Percentiles rank a stretch among this genome's conserved stretches.
Conservation (phyloP, 2,888 invertebrate genomes). For the Apotomis betuletana region DNA sequence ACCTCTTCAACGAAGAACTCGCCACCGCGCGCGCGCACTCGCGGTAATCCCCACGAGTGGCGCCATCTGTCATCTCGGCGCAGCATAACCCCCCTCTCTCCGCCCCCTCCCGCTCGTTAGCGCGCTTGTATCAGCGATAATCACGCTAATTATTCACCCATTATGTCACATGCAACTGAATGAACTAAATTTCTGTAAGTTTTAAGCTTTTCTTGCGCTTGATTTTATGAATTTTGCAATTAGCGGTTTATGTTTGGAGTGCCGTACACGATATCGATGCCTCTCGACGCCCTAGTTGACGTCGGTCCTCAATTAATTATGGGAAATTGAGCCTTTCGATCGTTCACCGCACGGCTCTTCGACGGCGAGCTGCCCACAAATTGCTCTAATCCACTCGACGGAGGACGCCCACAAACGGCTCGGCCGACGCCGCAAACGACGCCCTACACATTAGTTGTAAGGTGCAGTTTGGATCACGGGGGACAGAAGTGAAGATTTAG, state of each 20-base stretch:
- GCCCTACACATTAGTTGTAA: not conserved
- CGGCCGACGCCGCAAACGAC: not conserved
- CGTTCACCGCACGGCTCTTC: not conserved
- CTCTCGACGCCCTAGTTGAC: not conserved
- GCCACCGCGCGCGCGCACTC: conserved; percentile 9
- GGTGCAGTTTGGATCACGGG: conserved; percentile 9
- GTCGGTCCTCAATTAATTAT: conserved; percentile 15
- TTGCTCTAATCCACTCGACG: conserved; percentile 36
- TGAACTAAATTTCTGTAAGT: conserved; percentile 1
- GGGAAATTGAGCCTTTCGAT: conserved; percentile 19
- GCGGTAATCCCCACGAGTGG: conserved; percentile 30
- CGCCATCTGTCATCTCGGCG: conserved; percentile 31
- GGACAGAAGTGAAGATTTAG: conserved; percentile 21
- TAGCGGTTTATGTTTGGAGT: not conserved
- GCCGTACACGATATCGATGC: conserved; percentile 1
- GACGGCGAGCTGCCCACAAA: conserved; percentile 27
- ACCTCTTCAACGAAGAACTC: conserved; percentile 18
- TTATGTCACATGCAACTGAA: conserved; percentile 24
- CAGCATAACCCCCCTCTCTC: not conserved
- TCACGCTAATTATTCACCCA: conserved; percentile 29
- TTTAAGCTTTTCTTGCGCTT: not conserved
- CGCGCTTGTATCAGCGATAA: conserved; percentile 35
- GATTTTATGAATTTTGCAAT: not conserved
- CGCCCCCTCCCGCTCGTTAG: conserved; percentile 31
- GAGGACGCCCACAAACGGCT: conserved; percentile 5